A percentile compares a stretch with the other conserved stretches of the same genome.
phyloP scores from a whole-genome alignment of 2,113 vertebrate genomes.

The Pithys albifrons region DNA sequence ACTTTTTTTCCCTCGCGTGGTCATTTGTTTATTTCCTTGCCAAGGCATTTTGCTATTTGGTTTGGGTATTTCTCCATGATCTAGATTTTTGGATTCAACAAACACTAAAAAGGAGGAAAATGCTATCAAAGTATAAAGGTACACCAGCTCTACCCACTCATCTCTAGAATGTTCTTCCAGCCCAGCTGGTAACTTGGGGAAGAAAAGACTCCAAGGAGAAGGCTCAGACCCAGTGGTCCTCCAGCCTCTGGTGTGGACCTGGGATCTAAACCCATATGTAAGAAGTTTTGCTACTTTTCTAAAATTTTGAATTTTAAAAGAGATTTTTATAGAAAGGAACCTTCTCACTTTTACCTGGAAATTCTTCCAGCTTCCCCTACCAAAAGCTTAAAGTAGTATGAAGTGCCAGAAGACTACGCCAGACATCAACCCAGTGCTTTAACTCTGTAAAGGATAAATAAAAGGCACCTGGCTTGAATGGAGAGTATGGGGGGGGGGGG shows the following conservation, averaged over 20 bases:
- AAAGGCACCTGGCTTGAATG: background rate
- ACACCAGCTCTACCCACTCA: background rate
- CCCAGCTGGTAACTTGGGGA: background rate
- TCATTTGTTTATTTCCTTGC: background rate
- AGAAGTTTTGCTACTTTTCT: background rate
- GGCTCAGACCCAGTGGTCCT: background rate
- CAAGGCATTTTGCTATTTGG: background rate
- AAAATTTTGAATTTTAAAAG: background rate
- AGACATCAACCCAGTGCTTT: background rate
- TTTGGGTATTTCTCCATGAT: background rate
- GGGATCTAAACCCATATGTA: background rate
- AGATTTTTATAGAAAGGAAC: background rate
- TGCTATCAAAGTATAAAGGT: background rate
- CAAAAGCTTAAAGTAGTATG: background rate
- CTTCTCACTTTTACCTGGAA: background rate
- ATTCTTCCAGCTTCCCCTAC: background rate
- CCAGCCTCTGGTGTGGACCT: background rate
- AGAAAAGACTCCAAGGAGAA: background rate
- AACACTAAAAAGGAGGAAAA: background rate
- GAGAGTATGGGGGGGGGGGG: background rate
- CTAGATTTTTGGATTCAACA: background rate
- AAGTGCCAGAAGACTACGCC: background rate
- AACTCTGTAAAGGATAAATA: background rate
- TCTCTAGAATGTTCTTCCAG: background rate
- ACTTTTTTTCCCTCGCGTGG: background rate